Percentiles rank a stretch among this genome's conserved stretches.
These are phyloP conservation scores for Trogon melanurus DNA, from an alignment of 2,113 vertebrate species.

Conservation along the genomic window DNA sequence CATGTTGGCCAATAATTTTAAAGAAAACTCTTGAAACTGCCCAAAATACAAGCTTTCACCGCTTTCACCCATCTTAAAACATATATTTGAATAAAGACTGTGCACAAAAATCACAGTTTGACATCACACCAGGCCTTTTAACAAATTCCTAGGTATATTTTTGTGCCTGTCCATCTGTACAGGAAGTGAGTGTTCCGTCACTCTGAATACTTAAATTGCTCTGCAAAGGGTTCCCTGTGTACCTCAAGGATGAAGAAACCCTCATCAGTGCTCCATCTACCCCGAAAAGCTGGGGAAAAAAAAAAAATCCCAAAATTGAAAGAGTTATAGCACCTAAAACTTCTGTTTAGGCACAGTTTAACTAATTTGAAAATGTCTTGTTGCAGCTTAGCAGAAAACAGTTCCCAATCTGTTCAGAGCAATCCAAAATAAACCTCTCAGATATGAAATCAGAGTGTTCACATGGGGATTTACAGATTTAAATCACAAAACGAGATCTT, in stretches of 20 bases:
- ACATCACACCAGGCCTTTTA: conserved; percentile 26
- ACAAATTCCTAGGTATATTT: background rate
- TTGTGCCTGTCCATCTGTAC: background rate
- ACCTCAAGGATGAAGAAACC: background rate
- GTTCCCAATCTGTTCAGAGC: background rate
- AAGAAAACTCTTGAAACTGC: conserved; percentile 20
- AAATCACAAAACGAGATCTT: conserved; percentile 53
- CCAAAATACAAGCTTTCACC: conserved; percentile 22
- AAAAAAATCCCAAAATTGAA: background rate
- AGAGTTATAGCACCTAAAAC: background rate
- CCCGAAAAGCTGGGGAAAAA: background rate
- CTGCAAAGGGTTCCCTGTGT: background rate
- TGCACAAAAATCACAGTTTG: background rate
- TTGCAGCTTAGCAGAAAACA: conserved; percentile 3
- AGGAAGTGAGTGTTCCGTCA: background rate
- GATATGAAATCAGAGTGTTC: conserved; percentile 33
- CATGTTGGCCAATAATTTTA: conserved; percentile 1
- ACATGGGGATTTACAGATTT: conserved; percentile 3
- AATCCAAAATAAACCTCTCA: conserved; percentile 39
- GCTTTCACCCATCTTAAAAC: conserved; percentile 23
- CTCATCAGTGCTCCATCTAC: background rate
- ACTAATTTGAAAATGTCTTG: background rate
- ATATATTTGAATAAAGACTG: background rate
- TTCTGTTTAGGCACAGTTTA: background rate
- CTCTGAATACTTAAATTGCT: background rate